phyloP scores from a whole-genome alignment of 2,113 vertebrate genomes.

The Osmerus mordax region DNA sequence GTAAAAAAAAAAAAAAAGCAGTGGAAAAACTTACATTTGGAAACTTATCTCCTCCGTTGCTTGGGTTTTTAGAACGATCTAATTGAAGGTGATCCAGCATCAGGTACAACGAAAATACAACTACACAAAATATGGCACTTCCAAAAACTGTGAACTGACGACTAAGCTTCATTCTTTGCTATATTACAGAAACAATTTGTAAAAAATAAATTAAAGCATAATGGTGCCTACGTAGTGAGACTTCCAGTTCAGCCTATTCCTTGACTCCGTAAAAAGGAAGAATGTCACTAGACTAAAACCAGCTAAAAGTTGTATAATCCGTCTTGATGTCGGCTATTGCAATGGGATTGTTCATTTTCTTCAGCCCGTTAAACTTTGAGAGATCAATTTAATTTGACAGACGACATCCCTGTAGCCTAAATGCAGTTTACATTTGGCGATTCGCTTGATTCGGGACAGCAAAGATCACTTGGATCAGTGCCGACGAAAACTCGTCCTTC shows the following conservation, averaged over 20 bases:
- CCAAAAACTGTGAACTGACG: slow-evolving; percentile 81
- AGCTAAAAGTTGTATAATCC: not conserved
- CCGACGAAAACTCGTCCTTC: slow-evolving; percentile 22
- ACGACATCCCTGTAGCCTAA: not conserved
- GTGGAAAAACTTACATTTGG: slow-evolving; percentile 6
- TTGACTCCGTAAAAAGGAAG: not conserved
- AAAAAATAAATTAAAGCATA: not conserved
- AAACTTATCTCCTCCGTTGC: slow-evolving; percentile 47
- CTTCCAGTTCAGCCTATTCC: not conserved
- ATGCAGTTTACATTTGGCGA: not conserved
- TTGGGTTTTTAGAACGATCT: slow-evolving; percentile 69
- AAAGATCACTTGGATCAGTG: slow-evolving; percentile 16
- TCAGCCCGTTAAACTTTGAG: not conserved
- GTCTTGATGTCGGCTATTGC: not conserved
- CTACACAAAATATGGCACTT: slow-evolving; percentile 81
- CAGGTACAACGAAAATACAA: slow-evolving; percentile 81
- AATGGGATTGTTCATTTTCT: not conserved
- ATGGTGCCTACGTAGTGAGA: not conserved
- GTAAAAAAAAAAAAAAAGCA: not conserved
- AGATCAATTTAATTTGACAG: not conserved
- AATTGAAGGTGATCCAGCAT: slow-evolving; percentile 83
- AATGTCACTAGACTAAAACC: not conserved
- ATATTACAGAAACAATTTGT: not conserved
- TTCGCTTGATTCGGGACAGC: slow-evolving; percentile 39
- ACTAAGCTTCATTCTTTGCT: slow-evolving; percentile 78